phyloP scores from a whole-genome alignment of 2,797 vertebrate species.

The Myotis planiceps region DNA sequence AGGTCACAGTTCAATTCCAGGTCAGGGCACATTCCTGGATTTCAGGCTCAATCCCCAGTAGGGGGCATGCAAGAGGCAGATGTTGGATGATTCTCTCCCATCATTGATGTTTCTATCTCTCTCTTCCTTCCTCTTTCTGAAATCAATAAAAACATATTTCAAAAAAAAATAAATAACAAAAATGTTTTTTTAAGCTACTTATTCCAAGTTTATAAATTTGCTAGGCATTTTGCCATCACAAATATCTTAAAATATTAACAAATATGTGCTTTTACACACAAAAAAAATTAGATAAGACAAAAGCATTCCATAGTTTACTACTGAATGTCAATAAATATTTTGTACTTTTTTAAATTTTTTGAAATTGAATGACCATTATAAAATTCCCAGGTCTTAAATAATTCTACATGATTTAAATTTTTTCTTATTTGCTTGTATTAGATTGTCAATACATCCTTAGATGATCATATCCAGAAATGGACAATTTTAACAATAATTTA shows the following conservation, averaged over 20 bases:
- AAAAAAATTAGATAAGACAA: background rate
- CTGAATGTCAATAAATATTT: background rate
- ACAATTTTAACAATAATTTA: background rate
- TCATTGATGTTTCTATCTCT: too few species aligned
- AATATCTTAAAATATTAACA: conserved; percentile 21
- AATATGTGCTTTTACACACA: background rate
- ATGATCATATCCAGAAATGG: background rate
- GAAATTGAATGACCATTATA: background rate
- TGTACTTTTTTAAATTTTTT: background rate
- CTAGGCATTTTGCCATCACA: background rate
- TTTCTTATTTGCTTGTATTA: background rate
- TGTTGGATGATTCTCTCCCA: too few species aligned
- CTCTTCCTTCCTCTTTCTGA: too few species aligned
- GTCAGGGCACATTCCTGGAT: too few species aligned
- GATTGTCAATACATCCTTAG: background rate
- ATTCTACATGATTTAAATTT: background rate
- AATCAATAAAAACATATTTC: too few species aligned
- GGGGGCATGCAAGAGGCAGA: too few species aligned
- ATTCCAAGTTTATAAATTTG: background rate
- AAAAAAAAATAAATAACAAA: too few species aligned
- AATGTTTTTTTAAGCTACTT: background rate
- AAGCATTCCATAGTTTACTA: background rate
- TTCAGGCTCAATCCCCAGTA: too few species aligned
- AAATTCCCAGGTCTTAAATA: conserved; percentile 3
- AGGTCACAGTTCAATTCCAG: too few species aligned